These are phyloP conservation scores for Hippoglossus hippoglossus DNA, from an alignment of 2,797 vertebrate species.

Conservation along the genomic window DNA sequence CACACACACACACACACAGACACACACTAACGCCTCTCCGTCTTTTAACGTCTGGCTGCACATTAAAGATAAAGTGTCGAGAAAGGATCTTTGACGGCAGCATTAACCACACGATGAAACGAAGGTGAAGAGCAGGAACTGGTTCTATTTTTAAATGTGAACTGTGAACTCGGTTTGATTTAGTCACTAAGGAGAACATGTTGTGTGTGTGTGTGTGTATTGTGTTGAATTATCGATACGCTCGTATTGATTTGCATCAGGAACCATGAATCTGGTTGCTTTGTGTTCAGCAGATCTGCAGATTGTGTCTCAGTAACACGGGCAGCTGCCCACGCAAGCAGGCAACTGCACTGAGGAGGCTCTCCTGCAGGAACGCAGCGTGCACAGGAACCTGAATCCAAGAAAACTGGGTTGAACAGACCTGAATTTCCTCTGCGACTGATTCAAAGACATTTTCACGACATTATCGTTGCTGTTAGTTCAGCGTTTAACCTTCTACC, in stretches of 20 bases:
- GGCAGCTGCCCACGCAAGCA: constrained; percentile 50
- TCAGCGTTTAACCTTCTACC: background rate
- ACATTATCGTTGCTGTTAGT: background rate
- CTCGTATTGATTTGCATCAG: constrained; percentile 16
- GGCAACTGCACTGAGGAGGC: background rate
- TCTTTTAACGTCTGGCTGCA: constrained; percentile 17
- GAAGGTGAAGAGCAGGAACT: constrained; percentile 5
- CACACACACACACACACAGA: constrained; percentile 1
- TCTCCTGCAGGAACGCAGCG: constrained; percentile 30
- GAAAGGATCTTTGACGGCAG: constrained; percentile 13
- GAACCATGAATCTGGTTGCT: constrained; percentile 22
- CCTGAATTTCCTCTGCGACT: background rate
- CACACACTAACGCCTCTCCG: constrained; percentile 1
- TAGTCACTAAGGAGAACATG: background rate
- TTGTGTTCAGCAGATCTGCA: constrained; percentile 26
- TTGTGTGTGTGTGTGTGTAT: background rate
- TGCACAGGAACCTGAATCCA: constrained; percentile 7
- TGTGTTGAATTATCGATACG: constrained; percentile 19
- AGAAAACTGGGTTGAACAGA: no score
- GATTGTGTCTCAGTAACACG: constrained; percentile 51
- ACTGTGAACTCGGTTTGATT: constrained; percentile 4
- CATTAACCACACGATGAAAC: constrained; percentile 25
- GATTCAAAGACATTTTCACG: background rate
- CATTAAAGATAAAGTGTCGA: constrained; percentile 19
- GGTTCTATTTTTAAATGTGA: background rate